Evolutionary conservation across 2,888 invertebrate species (phyloP).

Genomic region (Epirrhoe tristata): DNA sequence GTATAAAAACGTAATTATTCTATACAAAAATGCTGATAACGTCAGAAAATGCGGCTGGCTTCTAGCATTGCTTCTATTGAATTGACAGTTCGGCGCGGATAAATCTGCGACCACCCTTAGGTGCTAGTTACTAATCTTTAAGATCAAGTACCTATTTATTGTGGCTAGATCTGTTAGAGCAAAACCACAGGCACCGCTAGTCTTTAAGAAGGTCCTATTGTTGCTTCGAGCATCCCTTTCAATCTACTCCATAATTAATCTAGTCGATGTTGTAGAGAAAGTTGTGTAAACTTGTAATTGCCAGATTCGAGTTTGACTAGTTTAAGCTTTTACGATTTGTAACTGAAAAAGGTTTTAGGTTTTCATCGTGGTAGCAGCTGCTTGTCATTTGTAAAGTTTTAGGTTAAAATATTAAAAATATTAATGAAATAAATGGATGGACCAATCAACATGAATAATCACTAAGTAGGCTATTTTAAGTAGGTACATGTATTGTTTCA

Average conservation of each 20-base stretch:
- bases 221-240: not conserved
- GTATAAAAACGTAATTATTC: too few relatives aligned
- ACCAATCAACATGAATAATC: too few relatives aligned
- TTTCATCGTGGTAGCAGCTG: not conserved
- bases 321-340: not conserved
- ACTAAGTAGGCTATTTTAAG: too few relatives aligned
- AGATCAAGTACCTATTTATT: too few relatives aligned
- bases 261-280: not conserved
- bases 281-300: not conserved
- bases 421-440: not conserved
- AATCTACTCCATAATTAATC: not conserved
- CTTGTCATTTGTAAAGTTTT: not conserved
- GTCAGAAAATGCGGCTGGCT: too few relatives aligned
- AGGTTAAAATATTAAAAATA: not conserved
- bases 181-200: not conserved
- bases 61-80: too few relatives aligned
- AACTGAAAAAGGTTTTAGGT: not conserved
- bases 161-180: not conserved
- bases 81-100: too few relatives aligned
- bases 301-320: not conserved
- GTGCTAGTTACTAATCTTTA: too few relatives aligned
- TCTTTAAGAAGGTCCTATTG: not conserved
- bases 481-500: too few relatives aligned
- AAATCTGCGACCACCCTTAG: too few relatives aligned
- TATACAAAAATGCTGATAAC: too few relatives aligned